Percentiles rank a stretch among this genome's conserved stretches.
Evolutionary conservation across 2,888 invertebrate species (phyloP).

Genomic region (Mesorhabditis belari): DNA sequence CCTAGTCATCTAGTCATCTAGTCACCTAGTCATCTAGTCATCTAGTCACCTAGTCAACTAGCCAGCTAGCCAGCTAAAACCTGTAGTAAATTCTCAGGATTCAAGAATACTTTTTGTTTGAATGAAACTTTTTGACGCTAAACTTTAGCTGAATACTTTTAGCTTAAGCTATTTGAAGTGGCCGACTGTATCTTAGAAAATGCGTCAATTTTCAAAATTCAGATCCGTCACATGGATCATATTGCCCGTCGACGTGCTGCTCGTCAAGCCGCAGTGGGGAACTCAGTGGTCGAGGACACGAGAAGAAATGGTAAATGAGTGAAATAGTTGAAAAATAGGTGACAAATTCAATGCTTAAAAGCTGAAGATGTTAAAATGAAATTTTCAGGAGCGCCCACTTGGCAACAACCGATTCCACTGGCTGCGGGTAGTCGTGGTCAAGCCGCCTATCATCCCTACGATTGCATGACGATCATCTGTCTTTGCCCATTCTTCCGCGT

Average conservation of each 20-base stretch:
- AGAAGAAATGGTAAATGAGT: slow-evolving; percentile 5
- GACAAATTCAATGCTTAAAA: too few relatives aligned
- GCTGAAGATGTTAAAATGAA: neutral
- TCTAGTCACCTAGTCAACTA: too few relatives aligned
- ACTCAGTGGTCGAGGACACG: neutral
- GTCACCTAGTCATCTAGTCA: too few relatives aligned
- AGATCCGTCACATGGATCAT: slow-evolving; percentile 30
- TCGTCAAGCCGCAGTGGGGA: slow-evolving; percentile 19
- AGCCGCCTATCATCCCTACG: slow-evolving; percentile 49
- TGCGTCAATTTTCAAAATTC: neutral
- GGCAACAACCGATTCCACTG: slow-evolving; percentile 51
- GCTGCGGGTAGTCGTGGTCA: slow-evolving; percentile 47
- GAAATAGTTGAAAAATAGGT: slow-evolving; percentile 12
- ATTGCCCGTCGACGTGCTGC: slow-evolving; percentile 24
- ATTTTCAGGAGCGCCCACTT: slow-evolving; percentile 38
- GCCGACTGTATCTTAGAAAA: neutral
- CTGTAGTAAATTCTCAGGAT: too few relatives aligned
- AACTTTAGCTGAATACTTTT: neutral
- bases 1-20: too few relatives aligned
- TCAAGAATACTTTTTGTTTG: too few relatives aligned
- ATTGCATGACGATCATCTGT: slow-evolving; percentile 52
- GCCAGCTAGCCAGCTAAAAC: too few relatives aligned
- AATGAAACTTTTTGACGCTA: neutral
- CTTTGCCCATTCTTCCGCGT: slow-evolving; percentile 50
- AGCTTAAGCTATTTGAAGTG: neutral